Base-by-base conservation (phyloP, 2,113 vertebrate species). In the Proteles cristata region DNA sequence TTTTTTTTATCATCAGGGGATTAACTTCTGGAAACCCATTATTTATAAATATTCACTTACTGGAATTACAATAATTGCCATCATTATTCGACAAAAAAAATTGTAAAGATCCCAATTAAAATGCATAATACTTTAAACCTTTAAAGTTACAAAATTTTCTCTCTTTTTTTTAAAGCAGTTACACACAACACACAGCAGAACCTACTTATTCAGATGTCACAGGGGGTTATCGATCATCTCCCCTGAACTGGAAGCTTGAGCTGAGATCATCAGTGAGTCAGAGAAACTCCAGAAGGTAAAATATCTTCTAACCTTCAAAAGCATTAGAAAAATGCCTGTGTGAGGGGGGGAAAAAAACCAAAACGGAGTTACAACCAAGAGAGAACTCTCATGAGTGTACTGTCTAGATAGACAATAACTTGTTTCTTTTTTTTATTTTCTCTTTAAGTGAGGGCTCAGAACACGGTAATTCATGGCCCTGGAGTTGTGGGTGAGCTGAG, bases 71-170 rank as follows among this genome's bases (percentile, higher is more conserved):
- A 39, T 86, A 86, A 95, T 28, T 90, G 5, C 23, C 66, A 93
- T 53, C 35, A 43, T 77, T 90, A 68, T 58, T 88, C 35, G 90
- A 86, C 28, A 90, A 93, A 50, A 50, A 80, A 95, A 92, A 73
- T 48, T 48, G 83, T 81, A 65, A 93, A 96, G 68, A 79, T 84
- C 14, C 77, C n/a, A 97, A 81, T 91, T 93, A 94, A 96, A 96
- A 21, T 66, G 16, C 25, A 28, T 39, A 69, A 5, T 69, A 90
- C 84, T 95, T 94, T 92, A 74, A 80, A 96, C 83, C 58, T 66
- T 96, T 45, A n/a, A 88, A 68, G 23, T 77, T 82, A 26, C 6
- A 73, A 82, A 43, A 61, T n/a, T 25, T 65, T 28, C 6, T 11
- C 48, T 48, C 11, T 17, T 15, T 35, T 79, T 73, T 63, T 85